These are phyloP conservation scores for Gasterosteus nipponicus DNA, from an alignment of 2,113 vertebrate species.

Conservation along the genomic window DNA sequence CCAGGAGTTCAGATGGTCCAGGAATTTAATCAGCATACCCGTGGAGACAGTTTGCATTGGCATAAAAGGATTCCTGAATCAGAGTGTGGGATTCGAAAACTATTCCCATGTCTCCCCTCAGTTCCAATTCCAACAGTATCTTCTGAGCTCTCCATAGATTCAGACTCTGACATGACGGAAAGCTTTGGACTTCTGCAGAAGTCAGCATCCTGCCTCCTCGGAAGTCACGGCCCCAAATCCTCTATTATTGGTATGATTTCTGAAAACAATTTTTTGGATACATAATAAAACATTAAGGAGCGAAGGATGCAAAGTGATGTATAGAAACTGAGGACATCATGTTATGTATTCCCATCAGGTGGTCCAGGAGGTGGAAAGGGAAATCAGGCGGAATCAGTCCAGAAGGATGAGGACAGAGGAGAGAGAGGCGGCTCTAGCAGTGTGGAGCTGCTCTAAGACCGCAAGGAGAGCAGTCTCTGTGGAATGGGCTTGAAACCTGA, in stretches of 20 bases:
- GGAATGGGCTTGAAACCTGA: too few relatives aligned
- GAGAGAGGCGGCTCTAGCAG: too few relatives aligned
- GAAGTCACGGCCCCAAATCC: constrained; percentile 15
- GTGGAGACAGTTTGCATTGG: not conserved
- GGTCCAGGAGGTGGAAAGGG: constrained; percentile 40
- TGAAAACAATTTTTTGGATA: not conserved
- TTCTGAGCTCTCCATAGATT: constrained; percentile 44
- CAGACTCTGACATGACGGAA: constrained; percentile 37
- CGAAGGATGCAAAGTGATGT: not conserved
- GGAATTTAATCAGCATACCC: not conserved
- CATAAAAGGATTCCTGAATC: not conserved
- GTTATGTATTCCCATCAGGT: constrained; percentile 1
- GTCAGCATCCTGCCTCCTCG: constrained; percentile 3
- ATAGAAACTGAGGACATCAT: not conserved
- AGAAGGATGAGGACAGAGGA: too few relatives aligned
- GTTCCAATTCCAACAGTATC: not conserved
- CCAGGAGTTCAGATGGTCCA: not conserved
- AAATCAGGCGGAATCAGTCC: constrained; percentile 7
- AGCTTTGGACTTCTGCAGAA: constrained; percentile 35
- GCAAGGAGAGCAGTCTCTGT: too few relatives aligned
- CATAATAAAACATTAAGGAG: too few relatives aligned
- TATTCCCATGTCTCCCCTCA: not conserved
- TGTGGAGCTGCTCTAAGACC: too few relatives aligned
- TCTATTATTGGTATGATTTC: constrained; percentile 30
- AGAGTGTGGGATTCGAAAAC: not conserved